Evolutionary conservation across 37 sponge, comb jelly and placozoan genomes (phyloP), one percentile per base, ranked within the genome.

Genomic region (Spongia lamella): DNA sequence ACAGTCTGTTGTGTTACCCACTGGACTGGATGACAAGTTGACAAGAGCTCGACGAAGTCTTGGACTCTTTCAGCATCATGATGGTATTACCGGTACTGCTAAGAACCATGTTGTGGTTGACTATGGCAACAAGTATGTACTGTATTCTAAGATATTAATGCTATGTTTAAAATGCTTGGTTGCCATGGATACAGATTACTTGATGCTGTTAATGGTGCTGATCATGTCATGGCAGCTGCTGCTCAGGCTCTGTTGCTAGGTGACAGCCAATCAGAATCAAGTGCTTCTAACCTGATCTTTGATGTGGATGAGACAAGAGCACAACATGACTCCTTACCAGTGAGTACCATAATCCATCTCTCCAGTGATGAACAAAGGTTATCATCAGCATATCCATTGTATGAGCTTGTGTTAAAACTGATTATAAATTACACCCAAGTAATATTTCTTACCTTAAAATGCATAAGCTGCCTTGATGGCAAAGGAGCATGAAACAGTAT

Each of bases 21-120:
- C 36, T 31, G 33, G 61, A 14, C 65, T 66, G 26, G 58, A 76
- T 22, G 15, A 43, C 43, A 38, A 19, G 20, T 31, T 86, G 39
- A 77, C 83, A 15, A 53, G 61, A 15, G 92, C 91, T 24, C 74
- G 97, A 20, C 56, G 86, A 19, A 82, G 70, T 55, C 78, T 93
- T 15, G 92, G 77, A 4, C 58, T 96, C 24, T 96, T 93, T 29
- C 97, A 96, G 47, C 97, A 96, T 55, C 97, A 96, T 56, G 97
- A 96, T 83, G 97, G 89, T 0, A 88, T 96, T 53, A 94, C 95
- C 7, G 87, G 80, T 40, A 96, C 97, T 2, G 85, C 97, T 1
- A 90, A 84, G 65, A 74, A 83, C 14, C 29, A 27, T 14, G 97
- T 96, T 11, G 92, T 93, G 20, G 52, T 54, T 38, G 97, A 96